Conservation (phyloP, 2,113 vertebrate genomes). For the Eretmochelys imbricata region DNA sequence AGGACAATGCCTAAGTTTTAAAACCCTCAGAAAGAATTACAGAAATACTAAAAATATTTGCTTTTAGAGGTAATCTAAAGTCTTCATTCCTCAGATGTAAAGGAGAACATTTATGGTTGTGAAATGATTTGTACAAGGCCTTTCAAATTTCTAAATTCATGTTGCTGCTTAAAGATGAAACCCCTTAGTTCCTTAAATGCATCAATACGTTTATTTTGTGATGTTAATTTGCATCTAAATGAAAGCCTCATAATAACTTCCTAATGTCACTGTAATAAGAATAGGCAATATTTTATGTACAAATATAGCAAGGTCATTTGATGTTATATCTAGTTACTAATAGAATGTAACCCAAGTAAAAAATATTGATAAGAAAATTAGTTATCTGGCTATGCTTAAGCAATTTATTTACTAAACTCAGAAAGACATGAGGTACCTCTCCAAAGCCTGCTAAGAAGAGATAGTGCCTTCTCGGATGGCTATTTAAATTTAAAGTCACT, state of each 20-base stretch:
- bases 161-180: not conserved
- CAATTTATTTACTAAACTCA: not conserved
- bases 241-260: not conserved
- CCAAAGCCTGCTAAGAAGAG: not conserved
- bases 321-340: not conserved
- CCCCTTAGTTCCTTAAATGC: not conserved
- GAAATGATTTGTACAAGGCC: not conserved
- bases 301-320: not conserved
- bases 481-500: not conserved
- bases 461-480: not conserved
- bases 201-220: not conserved
- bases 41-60: not conserved
- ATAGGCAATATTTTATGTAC: not conserved
- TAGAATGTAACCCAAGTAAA: not conserved
- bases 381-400: not conserved
- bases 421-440: not conserved
- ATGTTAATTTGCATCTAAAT: not conserved
- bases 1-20: not conserved
- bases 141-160: not conserved
- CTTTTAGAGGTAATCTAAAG: not conserved
- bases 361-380: not conserved
- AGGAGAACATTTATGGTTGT: not conserved
- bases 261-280: not conserved
- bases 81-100: not conserved
- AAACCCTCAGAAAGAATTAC: not conserved